Evolutionary conservation across 1,140 invertebrate genomes (phyloP).

Genomic region (Chlorops oryzae): DNA sequence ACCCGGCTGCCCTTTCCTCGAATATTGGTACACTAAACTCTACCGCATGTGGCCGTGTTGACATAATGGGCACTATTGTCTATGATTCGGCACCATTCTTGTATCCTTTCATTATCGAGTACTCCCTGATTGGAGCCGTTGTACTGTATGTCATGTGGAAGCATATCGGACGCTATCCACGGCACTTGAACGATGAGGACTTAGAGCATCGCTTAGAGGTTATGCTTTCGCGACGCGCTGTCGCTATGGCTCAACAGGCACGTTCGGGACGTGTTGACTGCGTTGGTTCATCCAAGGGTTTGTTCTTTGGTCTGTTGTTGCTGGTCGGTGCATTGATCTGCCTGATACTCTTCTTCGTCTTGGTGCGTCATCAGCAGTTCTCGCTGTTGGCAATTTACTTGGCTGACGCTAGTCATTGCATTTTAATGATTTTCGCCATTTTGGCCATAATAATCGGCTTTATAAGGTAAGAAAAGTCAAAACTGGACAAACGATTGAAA

Average conservation of each 20-base stretch:
- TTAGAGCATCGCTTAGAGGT: constrained; percentile 76
- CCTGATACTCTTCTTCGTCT: constrained; percentile 88
- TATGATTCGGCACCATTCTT: constrained; percentile 86
- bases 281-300: constrained; percentile 84
- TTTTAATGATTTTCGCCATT: constrained; percentile 78
- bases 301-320: constrained; percentile 87
- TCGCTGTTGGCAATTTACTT: constrained; percentile 80
- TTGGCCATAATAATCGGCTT: constrained; percentile 86
- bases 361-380: constrained; percentile 75
- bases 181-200: constrained; percentile 74
- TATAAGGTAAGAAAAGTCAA: constrained; percentile 58
- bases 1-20: constrained; percentile 57
- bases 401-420: constrained; percentile 83
- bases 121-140: constrained; percentile 92
- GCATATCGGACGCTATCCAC: constrained; percentile 81
- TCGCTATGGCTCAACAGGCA: constrained; percentile 74
- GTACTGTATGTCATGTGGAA: constrained; percentile 98
- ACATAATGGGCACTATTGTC: constrained; percentile 90
- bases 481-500: too few species aligned
- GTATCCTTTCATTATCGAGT: constrained; percentile 95
- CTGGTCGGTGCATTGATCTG: constrained; percentile 88
- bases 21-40: constrained; percentile 53
- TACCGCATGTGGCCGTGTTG: constrained; percentile 66
- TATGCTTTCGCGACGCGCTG: constrained; percentile 74
- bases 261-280: constrained; percentile 80